phyloP scores from a whole-genome alignment of 2,888 invertebrate genomes.

The Neoitamus cyanurus region DNA sequence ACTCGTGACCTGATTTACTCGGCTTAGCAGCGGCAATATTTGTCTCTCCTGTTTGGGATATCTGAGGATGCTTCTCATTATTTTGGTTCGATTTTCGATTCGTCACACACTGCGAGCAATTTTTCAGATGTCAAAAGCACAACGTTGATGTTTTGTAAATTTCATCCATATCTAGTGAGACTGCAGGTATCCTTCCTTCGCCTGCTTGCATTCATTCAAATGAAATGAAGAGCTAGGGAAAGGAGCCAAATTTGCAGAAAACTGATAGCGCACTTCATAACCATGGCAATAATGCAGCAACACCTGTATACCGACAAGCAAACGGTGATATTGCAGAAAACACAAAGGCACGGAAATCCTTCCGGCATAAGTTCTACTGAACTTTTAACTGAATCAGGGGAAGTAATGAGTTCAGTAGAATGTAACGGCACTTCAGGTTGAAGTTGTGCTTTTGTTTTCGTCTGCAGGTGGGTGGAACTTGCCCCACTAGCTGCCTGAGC shows the following conservation, averaged over 20 bases:
- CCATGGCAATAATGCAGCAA: background rate
- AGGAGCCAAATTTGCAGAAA: constrained; percentile 43
- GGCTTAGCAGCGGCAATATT: background rate
- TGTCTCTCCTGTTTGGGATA: background rate
- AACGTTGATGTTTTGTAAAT: background rate
- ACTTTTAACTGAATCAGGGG: constrained; percentile 14
- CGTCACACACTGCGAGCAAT: constrained; percentile 22
- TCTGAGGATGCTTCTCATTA: background rate
- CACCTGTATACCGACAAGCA: background rate
- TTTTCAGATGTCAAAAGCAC: background rate
- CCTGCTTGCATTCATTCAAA: background rate
- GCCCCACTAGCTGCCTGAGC: background rate
- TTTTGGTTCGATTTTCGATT: background rate
- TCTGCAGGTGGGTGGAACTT: background rate
- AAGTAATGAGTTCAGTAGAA: constrained; percentile 21
- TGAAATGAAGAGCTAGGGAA: constrained; percentile 8
- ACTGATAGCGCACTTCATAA: background rate
- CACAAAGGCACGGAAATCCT: background rate
- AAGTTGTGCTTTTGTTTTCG: constrained; percentile 17
- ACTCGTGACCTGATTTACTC: background rate
- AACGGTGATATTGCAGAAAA: background rate
- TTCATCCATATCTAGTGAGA: background rate
- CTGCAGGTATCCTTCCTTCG: background rate
- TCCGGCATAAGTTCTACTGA: constrained; percentile 2
- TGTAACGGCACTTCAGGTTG: background rate